Conservation (phyloP, 2,113 vertebrate genomes). For the Pica pica region DNA sequence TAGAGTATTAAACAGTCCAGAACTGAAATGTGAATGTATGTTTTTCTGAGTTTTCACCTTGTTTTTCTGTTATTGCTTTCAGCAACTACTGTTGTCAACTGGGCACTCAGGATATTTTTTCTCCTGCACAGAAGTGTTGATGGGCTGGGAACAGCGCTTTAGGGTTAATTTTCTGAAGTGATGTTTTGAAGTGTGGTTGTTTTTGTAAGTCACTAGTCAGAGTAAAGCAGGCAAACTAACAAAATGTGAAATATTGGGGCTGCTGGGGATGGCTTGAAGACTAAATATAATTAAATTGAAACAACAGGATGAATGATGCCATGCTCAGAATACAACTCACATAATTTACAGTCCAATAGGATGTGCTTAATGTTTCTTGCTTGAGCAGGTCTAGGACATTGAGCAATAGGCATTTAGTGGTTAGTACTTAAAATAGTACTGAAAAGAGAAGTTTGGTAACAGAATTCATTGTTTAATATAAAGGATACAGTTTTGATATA, state of each 20-base stretch:
- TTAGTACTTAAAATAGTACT: neutral
- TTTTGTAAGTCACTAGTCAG: constrained; percentile 28
- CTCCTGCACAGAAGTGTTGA: neutral
- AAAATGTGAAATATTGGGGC: constrained; percentile 31
- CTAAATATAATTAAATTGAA: constrained; percentile 42
- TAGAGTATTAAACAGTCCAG: neutral
- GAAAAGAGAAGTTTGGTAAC: neutral
- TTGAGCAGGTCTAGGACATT: neutral
- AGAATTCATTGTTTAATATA: neutral
- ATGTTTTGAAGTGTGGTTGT: constrained; percentile 13
- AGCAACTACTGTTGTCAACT: neutral
- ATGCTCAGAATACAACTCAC: neutral
- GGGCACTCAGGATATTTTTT: neutral
- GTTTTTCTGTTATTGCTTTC: neutral
- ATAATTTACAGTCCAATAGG: neutral
- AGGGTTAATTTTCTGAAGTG: constrained; percentile 36
- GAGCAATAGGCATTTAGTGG: neutral
- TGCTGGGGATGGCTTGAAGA: neutral
- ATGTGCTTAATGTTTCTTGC: neutral
- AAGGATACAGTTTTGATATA: neutral
- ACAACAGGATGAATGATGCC: constrained; percentile 35
- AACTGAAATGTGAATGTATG: neutral
- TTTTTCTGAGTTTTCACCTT: neutral
- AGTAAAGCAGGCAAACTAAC: neutral
- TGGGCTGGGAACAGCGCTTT: neutral